Conservation (phyloP, 1,140 invertebrate species). For the Nebria ingens region DNA sequence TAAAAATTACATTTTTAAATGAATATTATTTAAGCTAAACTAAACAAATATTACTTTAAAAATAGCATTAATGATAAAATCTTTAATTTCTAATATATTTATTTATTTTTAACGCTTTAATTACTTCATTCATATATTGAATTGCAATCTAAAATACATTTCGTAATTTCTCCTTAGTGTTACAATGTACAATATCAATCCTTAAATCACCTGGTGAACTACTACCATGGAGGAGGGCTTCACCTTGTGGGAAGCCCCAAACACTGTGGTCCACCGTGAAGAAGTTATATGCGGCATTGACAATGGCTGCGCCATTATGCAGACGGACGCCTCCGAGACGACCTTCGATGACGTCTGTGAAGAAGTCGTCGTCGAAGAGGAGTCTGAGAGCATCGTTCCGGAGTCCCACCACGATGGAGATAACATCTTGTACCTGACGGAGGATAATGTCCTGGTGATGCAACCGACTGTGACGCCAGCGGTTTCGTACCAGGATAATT, state of each 20-base stretch:
- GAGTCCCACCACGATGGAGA: constrained; percentile 42
- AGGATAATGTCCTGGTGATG: constrained; percentile 35
- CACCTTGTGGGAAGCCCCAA: constrained; percentile 43
- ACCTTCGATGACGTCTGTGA: too few relatives aligned
- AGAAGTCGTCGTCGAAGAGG: constrained; percentile 21
- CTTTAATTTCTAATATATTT: too few relatives aligned
- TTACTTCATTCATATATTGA: too few relatives aligned
- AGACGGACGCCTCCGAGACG: constrained; percentile 39
- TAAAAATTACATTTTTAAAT: too few relatives aligned
- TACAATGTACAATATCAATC: too few relatives aligned
- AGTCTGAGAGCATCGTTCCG: constrained; percentile 18
- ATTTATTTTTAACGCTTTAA: too few relatives aligned
- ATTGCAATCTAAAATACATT: too few relatives aligned
- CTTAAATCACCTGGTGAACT: constrained; percentile 2
- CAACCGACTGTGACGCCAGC: constrained; percentile 28
- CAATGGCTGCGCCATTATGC: constrained; percentile 33
- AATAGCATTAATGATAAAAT: too few relatives aligned
- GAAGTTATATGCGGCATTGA: constrained; percentile 54
- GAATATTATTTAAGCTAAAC: too few relatives aligned
- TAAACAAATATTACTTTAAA: too few relatives aligned
- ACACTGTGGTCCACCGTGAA: constrained; percentile 46
- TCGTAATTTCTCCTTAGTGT: too few relatives aligned
- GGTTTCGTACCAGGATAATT: constrained; percentile 16
- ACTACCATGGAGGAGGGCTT: constrained; percentile 32
- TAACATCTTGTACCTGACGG: constrained; percentile 36